Evolutionary conservation across 1,140 invertebrate genomes (phyloP), one percentile per base, ranked within the genome.

Genomic region (Ostrea denselamellosa): DNA sequence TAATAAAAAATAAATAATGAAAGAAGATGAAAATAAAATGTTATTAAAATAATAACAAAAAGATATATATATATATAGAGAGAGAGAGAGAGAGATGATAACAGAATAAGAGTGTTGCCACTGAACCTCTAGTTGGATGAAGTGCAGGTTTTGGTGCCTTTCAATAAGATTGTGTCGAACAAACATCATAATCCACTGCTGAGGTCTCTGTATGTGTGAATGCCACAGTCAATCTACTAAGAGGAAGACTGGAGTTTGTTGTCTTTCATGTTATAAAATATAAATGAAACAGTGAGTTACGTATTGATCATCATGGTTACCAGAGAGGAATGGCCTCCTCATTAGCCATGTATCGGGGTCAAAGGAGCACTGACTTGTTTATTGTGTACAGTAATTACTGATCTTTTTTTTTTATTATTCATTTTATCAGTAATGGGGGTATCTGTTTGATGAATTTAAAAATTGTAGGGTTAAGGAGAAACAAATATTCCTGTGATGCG

Each of bases 271-370:
- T 77, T 77, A 77, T 77, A 77, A 77, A 71, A 77, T 77, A 77
- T 77, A 77, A 34, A 77, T 77, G 68, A 77, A 77, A 77, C 68
- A 34, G 14, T 12, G 68, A 77, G 68, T 77, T 77, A 34, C 25
- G 28, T 77, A 77, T 77, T 77, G 68, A 77, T 77, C 68, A 28
- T 25, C 12, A n/a, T n/a, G 19, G 65, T 9, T 68, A 25, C 65
- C 25, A 28, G 68, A 9, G 25, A 25, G 25, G 68, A 77, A 77
- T 14, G 28, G 68, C 14, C 25, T 34, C 25, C 68, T 12, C 10
- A 62, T 62, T 62, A 62, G 25, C 68, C 28, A 12, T 77, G 14
- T 34, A 28, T 77, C 68, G 12, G 28, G 68, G 68, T 77, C 68
- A 77, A 17, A 34, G 68, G 25, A 34, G 68, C 68, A 77, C 12